Base-by-base conservation (phyloP, 53 echinoderm and acorn worm species). In the Holothuria leucospilota region DNA sequence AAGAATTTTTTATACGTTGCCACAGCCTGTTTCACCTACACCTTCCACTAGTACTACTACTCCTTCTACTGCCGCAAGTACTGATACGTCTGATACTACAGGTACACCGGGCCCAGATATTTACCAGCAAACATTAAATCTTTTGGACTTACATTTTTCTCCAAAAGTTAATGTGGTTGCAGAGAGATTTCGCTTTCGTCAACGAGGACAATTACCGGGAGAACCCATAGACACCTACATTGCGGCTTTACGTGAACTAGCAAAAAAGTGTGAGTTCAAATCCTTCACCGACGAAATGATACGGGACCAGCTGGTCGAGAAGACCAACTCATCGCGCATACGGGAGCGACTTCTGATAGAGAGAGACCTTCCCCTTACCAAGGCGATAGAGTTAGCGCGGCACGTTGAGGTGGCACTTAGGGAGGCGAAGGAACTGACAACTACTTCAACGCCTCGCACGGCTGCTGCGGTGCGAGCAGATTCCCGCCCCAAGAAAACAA, bases 261-360 rank as follows among this genome's bases (percentile, higher is more conserved):
- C 69, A 15, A 26, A 28, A 29, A 68, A 1, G 29, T 68, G 69
- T 28, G 16, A 23, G 6, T 68, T 68, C 27, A 38, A 38, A 6
- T 16, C 69, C 34, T 68, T 68, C 28, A 29, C 34, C 3, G 69
- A 68, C 34, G 69, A 68, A 68, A 68, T 68, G 69, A 26, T 68
- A 28, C 4, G 69, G 69, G 69, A 68, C 12, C 75, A 75, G 25
- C 8, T 75, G 40, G 75, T 75, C 2, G 75, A 75, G 40, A 75
- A 75, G 25, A 75, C 75, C 40, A 75, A 75, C 41, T 75, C 49
- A 40, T 0, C 40, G 16, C 40, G 46, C 13, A 75, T 75, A 49
- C 5, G 75, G 46, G 75, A 75, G 16, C 40, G 46, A 20, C 25
- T 75, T 0, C 75, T 75, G 24, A 2, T 75, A 5, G 75, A 75